A percentile compares a stretch with the other conserved stretches of the same genome.
Evolutionary conservation across 2,797 vertebrate species (phyloP).

Genomic region (Lepidocolaptes lacrymiger): DNA sequence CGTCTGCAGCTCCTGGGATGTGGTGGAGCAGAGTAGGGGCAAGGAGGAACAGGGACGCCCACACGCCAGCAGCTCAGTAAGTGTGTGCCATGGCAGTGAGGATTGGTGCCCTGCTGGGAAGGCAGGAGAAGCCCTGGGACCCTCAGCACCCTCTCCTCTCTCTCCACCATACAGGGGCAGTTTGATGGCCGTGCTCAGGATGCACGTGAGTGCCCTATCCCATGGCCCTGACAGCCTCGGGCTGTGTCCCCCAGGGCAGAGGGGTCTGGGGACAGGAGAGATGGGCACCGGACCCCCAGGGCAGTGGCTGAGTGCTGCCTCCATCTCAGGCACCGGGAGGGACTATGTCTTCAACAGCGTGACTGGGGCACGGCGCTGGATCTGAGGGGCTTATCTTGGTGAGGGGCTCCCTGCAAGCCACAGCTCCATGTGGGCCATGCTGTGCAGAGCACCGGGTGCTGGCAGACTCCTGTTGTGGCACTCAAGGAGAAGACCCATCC

Average conservation of each 20-base stretch:
- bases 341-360: slow-evolving; percentile 59
- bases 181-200: slow-evolving; percentile 69
- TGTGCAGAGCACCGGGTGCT: fast-evolving
- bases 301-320: neutral
- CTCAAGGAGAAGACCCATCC: neutral
- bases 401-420: neutral
- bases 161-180: slow-evolving; percentile 3
- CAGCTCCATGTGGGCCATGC: fast-evolving
- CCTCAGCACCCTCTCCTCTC: neutral
- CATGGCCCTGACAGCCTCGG: neutral
- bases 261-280: neutral
- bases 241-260: neutral
- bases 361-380: slow-evolving; percentile 52
- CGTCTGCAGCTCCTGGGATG: neutral
- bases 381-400: neutral
- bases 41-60: neutral
- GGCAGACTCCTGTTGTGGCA: fast-evolving
- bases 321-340: slow-evolving; percentile 60
- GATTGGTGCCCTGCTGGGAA: fast-evolving
- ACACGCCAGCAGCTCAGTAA: neutral
- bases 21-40: fast-evolving
- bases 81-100: fast-evolving
- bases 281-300: fast-evolving
- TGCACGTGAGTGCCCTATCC: slow-evolving; percentile 32
- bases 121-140: too few species aligned